Evolutionary conservation across 2,113 vertebrate species (phyloP).

Genomic region (Enhydra lutris): DNA sequence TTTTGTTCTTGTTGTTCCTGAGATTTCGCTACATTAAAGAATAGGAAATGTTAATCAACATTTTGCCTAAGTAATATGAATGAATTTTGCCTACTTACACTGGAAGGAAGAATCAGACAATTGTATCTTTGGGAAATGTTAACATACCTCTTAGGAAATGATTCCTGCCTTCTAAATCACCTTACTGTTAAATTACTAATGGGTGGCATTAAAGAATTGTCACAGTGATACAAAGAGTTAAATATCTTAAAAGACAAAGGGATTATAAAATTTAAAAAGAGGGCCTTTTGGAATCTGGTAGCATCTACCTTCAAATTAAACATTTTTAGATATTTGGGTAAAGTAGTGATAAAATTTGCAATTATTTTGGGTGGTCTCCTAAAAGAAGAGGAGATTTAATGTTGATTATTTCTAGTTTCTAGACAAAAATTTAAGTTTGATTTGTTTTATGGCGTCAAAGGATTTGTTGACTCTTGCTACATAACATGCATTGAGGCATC

Average conservation of each 20-base stretch:
- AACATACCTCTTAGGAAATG: conserved; percentile 61
- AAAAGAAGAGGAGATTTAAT: not conserved
- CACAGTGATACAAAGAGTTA: conserved; percentile 32
- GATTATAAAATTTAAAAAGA: conserved; percentile 1
- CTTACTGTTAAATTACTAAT: conserved; percentile 63
- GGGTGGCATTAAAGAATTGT: conserved; percentile 25
- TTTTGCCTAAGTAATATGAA: conserved; percentile 58
- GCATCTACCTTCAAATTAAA: not conserved
- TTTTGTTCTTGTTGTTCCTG: conserved; percentile 49
- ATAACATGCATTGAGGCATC: not conserved
- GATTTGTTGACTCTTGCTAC: not conserved
- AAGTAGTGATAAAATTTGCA: not conserved
- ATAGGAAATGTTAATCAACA: conserved; percentile 55
- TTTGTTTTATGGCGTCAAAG: not conserved
- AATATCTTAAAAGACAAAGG: conserved; percentile 44
- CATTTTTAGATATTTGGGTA: conserved; percentile 14
- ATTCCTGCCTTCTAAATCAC: conserved; percentile 34
- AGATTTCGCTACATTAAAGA: conserved; percentile 14
- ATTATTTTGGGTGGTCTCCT: not conserved
- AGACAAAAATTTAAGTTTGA: not conserved
- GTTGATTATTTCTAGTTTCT: not conserved
- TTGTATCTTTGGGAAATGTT: conserved; percentile 68
- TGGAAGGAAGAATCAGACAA: conserved; percentile 48
- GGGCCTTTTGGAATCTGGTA: not conserved
- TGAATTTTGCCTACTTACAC: conserved; percentile 43